Base-by-base conservation (phyloP, 2,888 invertebrate species). In the Unio delphinus region DNA sequence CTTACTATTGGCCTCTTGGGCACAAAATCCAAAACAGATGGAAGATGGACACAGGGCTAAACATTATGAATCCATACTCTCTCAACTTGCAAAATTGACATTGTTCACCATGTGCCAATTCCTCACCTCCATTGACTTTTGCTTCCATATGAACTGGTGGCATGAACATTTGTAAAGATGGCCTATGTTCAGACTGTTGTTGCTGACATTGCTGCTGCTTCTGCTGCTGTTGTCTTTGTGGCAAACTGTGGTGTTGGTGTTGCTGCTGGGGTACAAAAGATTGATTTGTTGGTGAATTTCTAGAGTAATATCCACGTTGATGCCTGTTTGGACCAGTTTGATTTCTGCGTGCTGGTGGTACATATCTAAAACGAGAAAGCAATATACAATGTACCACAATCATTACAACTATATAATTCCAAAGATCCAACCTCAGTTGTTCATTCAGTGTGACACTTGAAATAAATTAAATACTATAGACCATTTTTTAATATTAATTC, bases 341-440 rank as follows among this genome's bases (percentile, higher is more conserved):
- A 70, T 72, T 72, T 67, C 83, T 72, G 61, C 69, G 78, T 57
- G 76, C 74, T 61, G 83, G 83, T 60, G 81, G 80, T 70, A 81
- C 68, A 76, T 83, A 83, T 69, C 83, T 83, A 70, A 1, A 76
- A 77, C 23, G 8, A 67, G 64, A 15, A 55, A 23, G n/a, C 5
- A 55, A 18, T n/a, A 23, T 26, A 23, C 11, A 20, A 56, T 34
- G 20, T 1, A 34, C 34, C 34, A 34, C 34, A 34, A 34, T 34
- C 34, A 34, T 34, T 34, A 34, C 8, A 34, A 34, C 34, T 34
- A 34, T 0, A 8, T 34, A 8, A 34, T 34, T 34, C 34, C 15
- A 45, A 45, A 45, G 45, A 45, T 45, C 45, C 45, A 45, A 11
- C 15, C 45, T 45, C 45, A 45, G 45, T 15, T 45, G 11, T 3